Evolutionary conservation across 2,113 vertebrate genomes (phyloP).

Genomic region (Heliornis fulica): DNA sequence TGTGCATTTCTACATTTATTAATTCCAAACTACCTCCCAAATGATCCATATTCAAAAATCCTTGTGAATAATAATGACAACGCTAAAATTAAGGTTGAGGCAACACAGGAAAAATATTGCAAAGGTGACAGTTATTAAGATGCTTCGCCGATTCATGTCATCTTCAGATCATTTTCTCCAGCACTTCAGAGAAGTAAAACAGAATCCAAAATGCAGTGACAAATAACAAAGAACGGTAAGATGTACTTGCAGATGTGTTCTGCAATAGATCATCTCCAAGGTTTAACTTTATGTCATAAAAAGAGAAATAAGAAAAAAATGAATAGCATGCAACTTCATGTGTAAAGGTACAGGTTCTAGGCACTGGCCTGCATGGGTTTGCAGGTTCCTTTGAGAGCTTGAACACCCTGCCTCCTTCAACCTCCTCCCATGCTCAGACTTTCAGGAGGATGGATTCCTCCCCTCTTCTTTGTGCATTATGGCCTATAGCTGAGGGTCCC

Average conservation of each 20-base stretch:
- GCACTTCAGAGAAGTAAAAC: not conserved
- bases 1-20: not conserved
- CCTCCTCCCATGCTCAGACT: not conserved
- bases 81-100: not conserved
- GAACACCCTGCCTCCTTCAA: not conserved
- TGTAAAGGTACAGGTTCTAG: not conserved
- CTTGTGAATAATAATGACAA: not conserved
- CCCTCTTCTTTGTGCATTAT: accelerated
- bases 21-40: not conserved
- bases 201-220: not conserved
- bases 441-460: not conserved
- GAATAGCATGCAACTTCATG: not conserved
- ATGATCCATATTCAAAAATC: not conserved
- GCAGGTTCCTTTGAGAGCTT: not conserved
- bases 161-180: not conserved
- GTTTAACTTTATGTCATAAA: not conserved
- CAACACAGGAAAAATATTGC: not conserved
- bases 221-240: not conserved
- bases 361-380: not conserved
- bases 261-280: not conserved
- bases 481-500: not conserved
- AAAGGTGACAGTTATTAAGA: not conserved
- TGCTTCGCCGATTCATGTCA: not conserved
- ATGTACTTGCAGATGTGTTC: not conserved
- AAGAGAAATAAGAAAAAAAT: not conserved